Conservation (phyloP, 2,797 vertebrate genomes). For the Stomatorhinus walkeri region DNA sequence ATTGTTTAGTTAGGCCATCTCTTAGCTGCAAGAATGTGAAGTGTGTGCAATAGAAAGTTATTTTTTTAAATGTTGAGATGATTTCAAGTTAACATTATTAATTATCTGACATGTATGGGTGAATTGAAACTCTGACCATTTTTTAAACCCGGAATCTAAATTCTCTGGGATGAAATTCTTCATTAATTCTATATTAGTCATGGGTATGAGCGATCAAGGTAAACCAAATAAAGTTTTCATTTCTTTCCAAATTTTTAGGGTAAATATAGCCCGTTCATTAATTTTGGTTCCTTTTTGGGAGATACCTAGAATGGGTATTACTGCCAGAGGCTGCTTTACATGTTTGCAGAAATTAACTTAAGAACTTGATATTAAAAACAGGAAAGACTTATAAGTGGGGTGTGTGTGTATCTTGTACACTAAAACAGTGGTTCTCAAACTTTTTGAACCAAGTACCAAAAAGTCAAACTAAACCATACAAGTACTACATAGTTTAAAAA, state of each 20-base stretch:
- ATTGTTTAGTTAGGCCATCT: neutral
- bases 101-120: neutral
- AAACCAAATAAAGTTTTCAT: neutral
- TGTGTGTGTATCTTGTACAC: neutral
- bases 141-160: neutral
- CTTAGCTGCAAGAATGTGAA: neutral
- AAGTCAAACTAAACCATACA: neutral
- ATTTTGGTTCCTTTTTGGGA: neutral
- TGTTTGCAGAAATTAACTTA: neutral
- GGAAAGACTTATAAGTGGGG: neutral
- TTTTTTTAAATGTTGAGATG: neutral
- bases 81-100: neutral
- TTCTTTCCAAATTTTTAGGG: neutral
- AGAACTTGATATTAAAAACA: neutral
- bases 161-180: neutral
- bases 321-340: neutral
- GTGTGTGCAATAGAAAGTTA: neutral
- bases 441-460: neutral
- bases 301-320: neutral
- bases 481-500: neutral
- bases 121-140: neutral
- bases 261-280: neutral
- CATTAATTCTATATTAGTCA: neutral
- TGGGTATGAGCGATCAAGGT: neutral
- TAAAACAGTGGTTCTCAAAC: neutral